Conservation (phyloP, 2,113 vertebrate species). For the Pseudopipra pipra region DNA sequence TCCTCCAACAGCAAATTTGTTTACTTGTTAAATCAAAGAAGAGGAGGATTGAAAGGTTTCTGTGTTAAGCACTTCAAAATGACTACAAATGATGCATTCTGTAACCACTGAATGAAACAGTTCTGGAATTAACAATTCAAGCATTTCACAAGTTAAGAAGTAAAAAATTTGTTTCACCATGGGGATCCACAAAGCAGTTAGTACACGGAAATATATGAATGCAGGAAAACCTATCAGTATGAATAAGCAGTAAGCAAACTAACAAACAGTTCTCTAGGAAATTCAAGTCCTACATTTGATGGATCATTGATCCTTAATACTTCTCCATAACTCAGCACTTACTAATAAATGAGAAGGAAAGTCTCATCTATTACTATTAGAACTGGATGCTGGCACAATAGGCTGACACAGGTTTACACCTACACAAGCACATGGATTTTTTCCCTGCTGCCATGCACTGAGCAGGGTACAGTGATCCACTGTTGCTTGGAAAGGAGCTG, state of each 20-base stretch:
- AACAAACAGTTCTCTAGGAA: background rate
- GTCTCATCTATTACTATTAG: background rate
- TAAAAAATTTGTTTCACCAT: background rate
- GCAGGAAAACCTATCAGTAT: background rate
- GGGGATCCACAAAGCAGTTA: background rate
- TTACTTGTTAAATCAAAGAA: background rate
- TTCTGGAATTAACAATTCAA: background rate
- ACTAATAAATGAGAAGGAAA: constrained; percentile 22
- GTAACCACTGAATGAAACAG: background rate
- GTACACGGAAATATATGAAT: background rate
- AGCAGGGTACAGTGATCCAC: background rate
- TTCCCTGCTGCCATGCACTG: background rate
- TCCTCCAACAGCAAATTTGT: background rate
- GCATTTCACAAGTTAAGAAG: background rate
- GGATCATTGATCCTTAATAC: constrained; percentile 15
- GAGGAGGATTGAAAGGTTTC: background rate
- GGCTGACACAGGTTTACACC: constrained; percentile 15
- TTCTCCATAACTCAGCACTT: constrained; percentile 4
- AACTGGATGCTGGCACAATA: background rate
- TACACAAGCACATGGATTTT: background rate
- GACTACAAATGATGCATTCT: background rate
- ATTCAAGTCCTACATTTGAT: background rate
- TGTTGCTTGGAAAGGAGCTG: background rate
- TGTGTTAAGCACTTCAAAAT: background rate
- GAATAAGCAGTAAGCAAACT: background rate